Conservation (phyloP, 2,797 vertebrate species). For the Mormyrus proboscirostris region DNA sequence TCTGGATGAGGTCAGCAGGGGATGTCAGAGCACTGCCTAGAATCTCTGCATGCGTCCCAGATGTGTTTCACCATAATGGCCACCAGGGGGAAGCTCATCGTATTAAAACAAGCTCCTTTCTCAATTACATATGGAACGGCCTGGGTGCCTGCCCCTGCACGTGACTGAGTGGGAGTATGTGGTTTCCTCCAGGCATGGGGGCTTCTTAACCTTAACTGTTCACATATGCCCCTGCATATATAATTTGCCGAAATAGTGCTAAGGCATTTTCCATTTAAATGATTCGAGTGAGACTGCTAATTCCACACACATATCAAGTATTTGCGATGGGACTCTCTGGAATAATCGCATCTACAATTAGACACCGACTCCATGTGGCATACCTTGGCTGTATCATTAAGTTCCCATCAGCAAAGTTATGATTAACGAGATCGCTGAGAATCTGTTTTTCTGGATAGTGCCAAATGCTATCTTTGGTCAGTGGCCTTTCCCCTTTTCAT, state of each 20-base stretch:
- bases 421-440: slow-evolving; percentile 6
- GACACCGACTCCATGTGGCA: background rate
- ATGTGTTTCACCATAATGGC: background rate
- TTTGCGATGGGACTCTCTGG: background rate
- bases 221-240: background rate
- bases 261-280: background rate
- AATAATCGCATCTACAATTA: background rate
- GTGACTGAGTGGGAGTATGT: background rate
- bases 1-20: slow-evolving; percentile 3
- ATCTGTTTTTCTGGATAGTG: background rate
- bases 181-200: background rate
- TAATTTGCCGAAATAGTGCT: background rate
- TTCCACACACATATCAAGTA: background rate
- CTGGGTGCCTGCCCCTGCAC: background rate
- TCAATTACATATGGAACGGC: background rate
- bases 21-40: background rate
- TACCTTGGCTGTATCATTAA: background rate
- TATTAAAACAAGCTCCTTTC: background rate
- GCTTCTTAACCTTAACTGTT: background rate
- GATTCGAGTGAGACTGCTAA: background rate
- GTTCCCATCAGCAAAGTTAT: background rate
- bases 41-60: background rate
- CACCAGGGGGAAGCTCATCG: background rate
- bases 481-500: background rate
- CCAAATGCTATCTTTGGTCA: slow-evolving; percentile 6